phyloP scores from a whole-genome alignment of 1,140 invertebrate species.

The Pectinophora gossypiella region DNA sequence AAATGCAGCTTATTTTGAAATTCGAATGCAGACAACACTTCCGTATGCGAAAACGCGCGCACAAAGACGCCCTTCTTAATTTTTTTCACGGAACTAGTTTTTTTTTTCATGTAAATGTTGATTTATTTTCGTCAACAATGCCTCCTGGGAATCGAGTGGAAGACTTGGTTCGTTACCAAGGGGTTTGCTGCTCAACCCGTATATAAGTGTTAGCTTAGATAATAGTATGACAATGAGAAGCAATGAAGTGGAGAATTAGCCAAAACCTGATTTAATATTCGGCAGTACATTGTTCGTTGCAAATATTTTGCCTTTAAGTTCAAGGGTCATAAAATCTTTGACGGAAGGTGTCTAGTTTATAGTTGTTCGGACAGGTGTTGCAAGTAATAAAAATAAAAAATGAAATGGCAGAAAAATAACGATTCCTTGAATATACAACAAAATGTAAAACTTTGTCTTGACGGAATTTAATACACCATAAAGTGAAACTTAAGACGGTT shows the following conservation, averaged over 20 bases:
- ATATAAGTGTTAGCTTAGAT: not conserved
- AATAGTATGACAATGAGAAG: conserved; percentile 23
- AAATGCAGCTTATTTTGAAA: conserved; percentile 33
- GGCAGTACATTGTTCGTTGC: conserved; percentile 19
- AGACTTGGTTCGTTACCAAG: conserved; percentile 23
- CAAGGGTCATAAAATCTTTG: conserved; percentile 15
- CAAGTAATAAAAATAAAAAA: too few species aligned
- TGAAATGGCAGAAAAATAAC: too few species aligned
- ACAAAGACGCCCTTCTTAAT: conserved; percentile 44
- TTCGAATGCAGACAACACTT: too few species aligned
- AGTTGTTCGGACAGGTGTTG: not conserved
- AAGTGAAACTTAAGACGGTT: too few species aligned
- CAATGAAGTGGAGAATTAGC: conserved; percentile 38
- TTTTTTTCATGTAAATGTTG: conserved; percentile 59
- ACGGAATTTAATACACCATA: too few species aligned
- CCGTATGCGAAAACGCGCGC: conserved; percentile 48
- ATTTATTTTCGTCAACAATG: conserved; percentile 64
- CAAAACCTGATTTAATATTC: conserved; percentile 17
- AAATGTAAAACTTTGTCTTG: too few species aligned
- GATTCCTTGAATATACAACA: too few species aligned
- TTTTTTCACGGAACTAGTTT: conserved; percentile 51
- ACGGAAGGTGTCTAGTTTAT: not conserved
- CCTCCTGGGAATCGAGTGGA: conserved; percentile 34
- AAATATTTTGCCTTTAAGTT: conserved; percentile 5
- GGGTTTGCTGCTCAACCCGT: not conserved